Evolutionary conservation across 2,888 invertebrate species (phyloP), one percentile per base, ranked within the genome.

Genomic region (Lepidocyrtoides sp.): DNA sequence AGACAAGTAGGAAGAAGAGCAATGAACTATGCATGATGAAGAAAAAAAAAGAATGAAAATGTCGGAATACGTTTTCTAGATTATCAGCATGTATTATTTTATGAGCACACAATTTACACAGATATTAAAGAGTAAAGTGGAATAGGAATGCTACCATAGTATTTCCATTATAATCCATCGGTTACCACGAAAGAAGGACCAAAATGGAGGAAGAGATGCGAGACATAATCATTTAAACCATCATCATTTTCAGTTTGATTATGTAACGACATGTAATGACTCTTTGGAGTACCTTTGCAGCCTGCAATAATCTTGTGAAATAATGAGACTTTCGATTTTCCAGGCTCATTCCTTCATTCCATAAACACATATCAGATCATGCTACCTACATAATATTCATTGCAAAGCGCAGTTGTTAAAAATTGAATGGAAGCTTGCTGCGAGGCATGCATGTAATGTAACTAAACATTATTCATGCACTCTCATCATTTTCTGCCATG

Each of bases 221-320:
- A 75, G 48, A 48, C 51, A 17, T 54, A 77, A 77, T 77, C 77
- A 77, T 77, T 29, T n/a, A 75, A 54, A 69, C 86, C 81, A 81
- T 91, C 79, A 91, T 79, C 84, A 72, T 91, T 85, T 79, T 86
- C 48, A 86, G 57, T 91, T 91, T 86, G 91, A 91, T 91, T 85
- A 91, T 91, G 79, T 86, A 91, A 91, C 91, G 89, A 89, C 89
- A 83, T 89, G 89, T 89, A 89, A 89, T 89, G 89, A 89, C 77
- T 84, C 75, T 89, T 84, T 89, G 83, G 82, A 89, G 89, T 89
- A 77, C 77, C 29, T 84, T 63, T 77, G 48, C 32, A 89, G 75
- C 77, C 20, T 63, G 41, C 60, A 20, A 77, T 57, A 54, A 60
- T 57, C 5, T 57, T n/a, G 60, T 75, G 77, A 75, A 63, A 77